A percentile compares a stretch with the other conserved stretches of the same genome.
These are phyloP conservation scores for Daubentonia madagascariensis DNA, from an alignment of 2,113 vertebrate species.

Conservation along the genomic window DNA sequence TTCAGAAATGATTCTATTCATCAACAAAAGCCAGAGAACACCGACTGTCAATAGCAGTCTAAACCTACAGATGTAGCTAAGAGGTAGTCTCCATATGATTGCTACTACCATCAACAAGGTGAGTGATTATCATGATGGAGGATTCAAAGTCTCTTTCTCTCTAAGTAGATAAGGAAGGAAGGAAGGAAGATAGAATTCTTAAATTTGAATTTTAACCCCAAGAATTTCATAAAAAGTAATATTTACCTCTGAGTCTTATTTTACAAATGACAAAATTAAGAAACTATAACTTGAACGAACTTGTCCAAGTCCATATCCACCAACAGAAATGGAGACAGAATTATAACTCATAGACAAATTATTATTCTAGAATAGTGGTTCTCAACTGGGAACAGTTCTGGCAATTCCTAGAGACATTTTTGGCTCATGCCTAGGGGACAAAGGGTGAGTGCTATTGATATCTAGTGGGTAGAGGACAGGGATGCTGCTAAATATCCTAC, in stretches of 20 bases:
- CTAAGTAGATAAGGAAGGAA: background rate
- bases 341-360: background rate
- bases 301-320: background rate
- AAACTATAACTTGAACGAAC: background rate
- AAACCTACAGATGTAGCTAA: background rate
- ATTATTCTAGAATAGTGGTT: background rate
- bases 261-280: background rate
- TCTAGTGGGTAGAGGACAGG: background rate
- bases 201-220: background rate
- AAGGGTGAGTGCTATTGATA: no score
- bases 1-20: constrained; percentile 75
- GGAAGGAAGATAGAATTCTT: background rate
- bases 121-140: background rate
- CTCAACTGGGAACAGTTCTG: background rate
- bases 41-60: constrained; percentile 25
- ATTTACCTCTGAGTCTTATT: background rate
- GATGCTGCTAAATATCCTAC: accelerated
- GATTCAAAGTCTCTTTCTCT: background rate
- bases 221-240: background rate
- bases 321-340: background rate
- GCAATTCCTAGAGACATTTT: background rate
- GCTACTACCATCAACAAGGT: background rate
- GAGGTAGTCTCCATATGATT: background rate
- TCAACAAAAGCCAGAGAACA: constrained; percentile 35
- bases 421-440: accelerated